Base-by-base conservation (phyloP, 2,113 vertebrate species). In the Dromas ardeola region DNA sequence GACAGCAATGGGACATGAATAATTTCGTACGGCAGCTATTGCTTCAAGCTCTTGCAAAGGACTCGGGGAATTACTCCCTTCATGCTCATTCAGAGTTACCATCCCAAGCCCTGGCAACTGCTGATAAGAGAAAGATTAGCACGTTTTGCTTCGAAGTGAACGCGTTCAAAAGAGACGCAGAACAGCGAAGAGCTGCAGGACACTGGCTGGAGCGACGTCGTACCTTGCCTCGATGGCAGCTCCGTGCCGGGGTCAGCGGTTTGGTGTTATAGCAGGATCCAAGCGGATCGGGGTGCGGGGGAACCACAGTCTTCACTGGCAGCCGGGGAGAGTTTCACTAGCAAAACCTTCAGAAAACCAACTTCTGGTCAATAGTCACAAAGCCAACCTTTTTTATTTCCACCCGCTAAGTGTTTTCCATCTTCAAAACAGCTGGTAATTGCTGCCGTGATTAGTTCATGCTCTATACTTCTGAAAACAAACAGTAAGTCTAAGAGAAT, bases 41-140 rank as follows among this genome's bases (percentile, higher is more conserved):
- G 74, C 87, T 89, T 81, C 66, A 78, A 92, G 40, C 81, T 78
- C 23, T 85, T 86, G 74, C 42, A 82, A 63, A 88, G 63, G 81
- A 62, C 45, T 61, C 0, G 3, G 55, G 42, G 88, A 96, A 90
- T 95, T 93, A 61, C 81, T 91, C 52, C 30, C 78, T 55, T 81
- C 66, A 40, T 70, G 80, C 36, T 90, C 74, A 96, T 95, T 80
- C 76, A 78, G 58, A 91, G 90, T 50, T 63, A 25, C 69, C 7
- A 1, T 56, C 86, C 65, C 49, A 74, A 79, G 79, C 69, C 84
- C 95, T 96, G 93, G 87, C 1, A 17, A 26, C 29, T 27, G 56
- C 81, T 96, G 93, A 95, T 97, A 95, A 95, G 84, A 70, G 77
- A 26, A 19, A 93, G 81, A 91, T 93, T 40, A 86, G 52, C 74